phyloP scores from a whole-genome alignment of 23 tunicate species.

The Oikopleura dioica region DNA sequence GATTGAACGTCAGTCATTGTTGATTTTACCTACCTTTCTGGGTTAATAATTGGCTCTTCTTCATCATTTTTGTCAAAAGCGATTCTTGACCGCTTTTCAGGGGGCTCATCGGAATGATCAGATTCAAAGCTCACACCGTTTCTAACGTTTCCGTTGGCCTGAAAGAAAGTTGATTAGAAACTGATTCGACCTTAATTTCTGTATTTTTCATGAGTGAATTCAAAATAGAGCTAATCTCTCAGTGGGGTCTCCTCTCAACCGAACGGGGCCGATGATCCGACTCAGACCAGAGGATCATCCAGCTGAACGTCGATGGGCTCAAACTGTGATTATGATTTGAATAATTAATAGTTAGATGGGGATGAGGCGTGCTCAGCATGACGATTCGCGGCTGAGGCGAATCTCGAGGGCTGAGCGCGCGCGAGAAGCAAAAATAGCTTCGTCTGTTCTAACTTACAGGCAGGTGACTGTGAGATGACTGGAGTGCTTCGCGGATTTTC shows the following conservation, averaged over 20 bases:
- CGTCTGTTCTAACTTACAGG: not conserved
- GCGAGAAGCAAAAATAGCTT: no score
- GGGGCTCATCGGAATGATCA: not conserved
- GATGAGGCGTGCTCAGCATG: no score
- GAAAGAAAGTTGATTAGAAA: no score
- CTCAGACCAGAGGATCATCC: not conserved
- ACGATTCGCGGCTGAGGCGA: no score
- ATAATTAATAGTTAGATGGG: no score
- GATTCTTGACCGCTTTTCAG: not conserved
- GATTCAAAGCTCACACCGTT: not conserved
- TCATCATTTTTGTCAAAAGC: not conserved
- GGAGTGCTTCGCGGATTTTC: not conserved
- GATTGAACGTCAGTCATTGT: no score
- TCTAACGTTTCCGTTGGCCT: not conserved
- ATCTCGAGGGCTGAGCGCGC: no score
- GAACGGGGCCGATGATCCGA: not conserved
- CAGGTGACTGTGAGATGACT: not conserved
- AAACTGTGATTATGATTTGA: no score
- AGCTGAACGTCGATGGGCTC: no score
- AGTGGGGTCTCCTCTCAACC: not conserved
- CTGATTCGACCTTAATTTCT: no score
- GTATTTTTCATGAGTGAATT: no score
- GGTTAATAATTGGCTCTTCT: not conserved
- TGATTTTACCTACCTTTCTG: not conserved
- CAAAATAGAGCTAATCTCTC: no score